Base-by-base conservation (phyloP, 2,888 invertebrate genomes). In the Pocota personata region DNA sequence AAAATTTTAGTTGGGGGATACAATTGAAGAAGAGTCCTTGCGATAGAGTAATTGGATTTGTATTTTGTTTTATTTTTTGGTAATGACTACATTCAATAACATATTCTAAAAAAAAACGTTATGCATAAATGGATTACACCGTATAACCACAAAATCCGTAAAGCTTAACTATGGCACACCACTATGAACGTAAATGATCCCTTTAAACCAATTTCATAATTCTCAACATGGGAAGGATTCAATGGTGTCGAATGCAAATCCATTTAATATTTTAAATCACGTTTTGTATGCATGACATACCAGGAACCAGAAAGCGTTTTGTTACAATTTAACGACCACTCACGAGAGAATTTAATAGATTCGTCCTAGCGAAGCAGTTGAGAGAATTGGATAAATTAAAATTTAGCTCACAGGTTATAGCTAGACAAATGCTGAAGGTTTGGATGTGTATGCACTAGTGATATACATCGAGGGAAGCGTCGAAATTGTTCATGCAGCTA, bases 281-380 rank as follows among this genome's bases (percentile, higher is more conserved):
- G 60, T 72, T 79, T 79, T 37, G 72, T 73, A 72, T 79, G 72
- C 79, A 79, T 73, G 73, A 66, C 66, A 58, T 37, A 57, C 35
- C 55, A 55, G 72, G 12, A 69, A 52, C 14, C 43, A 43, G 40
- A 35, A 21, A 72, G 64, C 64, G 62, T 72, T 78, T 79, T 72
- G 78, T 79, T 64, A 79, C 64, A 79, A 72, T 79, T 79, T 79
- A 79, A 79, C 78, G 72, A 71, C 43, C 52, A 60, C 35, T 52
- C 50, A 58, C 1, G 21, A 7, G 62, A 77, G 43, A 69, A 69
- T 77, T 77, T 77, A 69, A 77, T 69, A 69, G 58, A 78, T 37
- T 55, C 43, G 46, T 64, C 43, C 52, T 62, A 32, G 46, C 7
- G 27, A 35, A 8, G 19, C 52, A 35, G 43, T 40, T 32, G 19